Evolutionary conservation across 2,888 invertebrate species (phyloP).

Genomic region (Nipponacmea schrenckii): DNA sequence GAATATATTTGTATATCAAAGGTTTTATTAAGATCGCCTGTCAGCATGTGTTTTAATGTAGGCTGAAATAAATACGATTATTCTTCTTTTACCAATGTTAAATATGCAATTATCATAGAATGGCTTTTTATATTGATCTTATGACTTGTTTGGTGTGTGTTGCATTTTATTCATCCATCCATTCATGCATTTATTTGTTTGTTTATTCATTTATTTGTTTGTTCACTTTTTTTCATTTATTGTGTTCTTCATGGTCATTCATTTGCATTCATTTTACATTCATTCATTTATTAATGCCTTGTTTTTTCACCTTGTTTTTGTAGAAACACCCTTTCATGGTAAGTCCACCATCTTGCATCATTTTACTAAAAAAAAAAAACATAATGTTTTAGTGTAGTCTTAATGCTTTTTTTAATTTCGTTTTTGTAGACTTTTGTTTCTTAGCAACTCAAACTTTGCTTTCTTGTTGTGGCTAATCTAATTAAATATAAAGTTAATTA

Average conservation of each 20-base stretch:
- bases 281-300: background rate
- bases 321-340: conserved; percentile 1
- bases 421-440: background rate
- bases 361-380: background rate
- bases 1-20: too few relatives aligned
- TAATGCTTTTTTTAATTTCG: background rate
- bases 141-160: too few relatives aligned
- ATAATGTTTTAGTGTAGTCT: background rate
- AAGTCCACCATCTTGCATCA: background rate
- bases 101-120: too few relatives aligned
- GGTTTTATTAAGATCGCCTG: too few relatives aligned
- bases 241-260: too few relatives aligned
- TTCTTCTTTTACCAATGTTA: too few relatives aligned
- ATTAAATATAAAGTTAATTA: too few relatives aligned
- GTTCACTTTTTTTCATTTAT: too few relatives aligned
- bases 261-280: background rate
- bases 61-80: too few relatives aligned
- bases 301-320: background rate
- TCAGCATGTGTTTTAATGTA: too few relatives aligned
- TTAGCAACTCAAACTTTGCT: background rate
- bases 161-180: background rate
- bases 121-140: too few relatives aligned
- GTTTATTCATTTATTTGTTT: background rate
- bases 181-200: background rate
- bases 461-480: too few relatives aligned